Percentiles rank a stretch among this genome's conserved stretches.
Evolutionary conservation across 2,113 vertebrate species (phyloP).

Genomic region (Oxyruncus cristatus): DNA sequence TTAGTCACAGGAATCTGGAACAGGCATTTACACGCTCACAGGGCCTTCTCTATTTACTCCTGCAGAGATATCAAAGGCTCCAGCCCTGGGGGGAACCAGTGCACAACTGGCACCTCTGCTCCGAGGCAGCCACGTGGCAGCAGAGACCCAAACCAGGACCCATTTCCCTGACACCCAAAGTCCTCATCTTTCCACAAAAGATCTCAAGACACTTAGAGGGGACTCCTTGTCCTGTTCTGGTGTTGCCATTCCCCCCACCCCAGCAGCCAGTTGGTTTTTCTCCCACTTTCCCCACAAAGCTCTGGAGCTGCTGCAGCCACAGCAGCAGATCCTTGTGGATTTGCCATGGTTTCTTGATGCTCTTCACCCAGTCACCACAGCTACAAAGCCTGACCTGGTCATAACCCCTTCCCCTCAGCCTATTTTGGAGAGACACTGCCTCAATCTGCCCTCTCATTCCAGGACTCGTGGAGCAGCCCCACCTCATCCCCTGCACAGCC

Average conservation of each 20-base stretch:
- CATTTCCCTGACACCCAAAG: neutral
- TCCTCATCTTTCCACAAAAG: neutral
- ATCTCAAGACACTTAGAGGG: neutral
- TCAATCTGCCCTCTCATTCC: neutral
- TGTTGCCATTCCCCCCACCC: neutral
- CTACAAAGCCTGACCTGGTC: neutral
- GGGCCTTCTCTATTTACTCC: neutral
- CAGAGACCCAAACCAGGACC: neutral
- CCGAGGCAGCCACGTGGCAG: neutral
- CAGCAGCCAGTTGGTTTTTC: neutral
- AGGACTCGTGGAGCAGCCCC: neutral
- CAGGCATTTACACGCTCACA: neutral
- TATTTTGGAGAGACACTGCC: neutral
- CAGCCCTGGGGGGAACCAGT: neutral
- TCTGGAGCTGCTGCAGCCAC: neutral
- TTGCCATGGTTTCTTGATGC: neutral
- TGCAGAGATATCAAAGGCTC: neutral
- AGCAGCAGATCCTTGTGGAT: neutral
- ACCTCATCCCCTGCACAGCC: rapidly evolving
- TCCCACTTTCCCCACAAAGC: too few relatives aligned
- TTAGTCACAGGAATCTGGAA: neutral
- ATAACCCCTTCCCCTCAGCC: neutral
- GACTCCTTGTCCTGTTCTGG: neutral
- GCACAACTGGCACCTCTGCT: neutral
- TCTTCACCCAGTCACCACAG: neutral